A percentile compares a stretch with the other conserved stretches of the same genome.
Conservation (phyloP, 2,888 invertebrate genomes). For the Scaptomyza reducta region DNA sequence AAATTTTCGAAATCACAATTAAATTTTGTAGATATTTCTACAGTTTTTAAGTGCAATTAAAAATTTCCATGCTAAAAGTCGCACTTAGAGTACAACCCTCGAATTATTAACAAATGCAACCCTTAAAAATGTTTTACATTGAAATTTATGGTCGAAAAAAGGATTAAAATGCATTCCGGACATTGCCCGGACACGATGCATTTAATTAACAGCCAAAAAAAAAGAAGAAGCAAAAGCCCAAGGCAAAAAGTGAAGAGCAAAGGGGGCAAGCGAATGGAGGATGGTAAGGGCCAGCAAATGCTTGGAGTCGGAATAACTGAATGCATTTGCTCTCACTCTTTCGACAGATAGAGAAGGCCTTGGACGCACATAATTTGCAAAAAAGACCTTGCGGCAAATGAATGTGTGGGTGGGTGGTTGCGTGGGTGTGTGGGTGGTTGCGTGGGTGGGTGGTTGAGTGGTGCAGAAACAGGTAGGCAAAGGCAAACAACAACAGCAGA, state of each 20-base stretch:
- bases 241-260: no score
- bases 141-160: conserved; percentile 42
- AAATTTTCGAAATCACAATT: not conserved
- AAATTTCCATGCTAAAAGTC: not conserved
- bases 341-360: conserved; percentile 28
- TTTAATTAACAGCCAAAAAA: conserved; percentile 63
- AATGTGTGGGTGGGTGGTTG: conserved; percentile 1
- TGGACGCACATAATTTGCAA: conserved; percentile 49
- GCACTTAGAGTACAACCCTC: conserved; percentile 22
- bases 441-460: no score
- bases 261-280: no score
- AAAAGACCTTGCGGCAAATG: conserved; percentile 41
- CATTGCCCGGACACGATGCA: conserved; percentile 52
- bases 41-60: not conserved
- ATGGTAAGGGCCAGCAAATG: not conserved
- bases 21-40: not conserved
- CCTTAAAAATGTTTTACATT: conserved; percentile 16
- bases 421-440: not conserved
- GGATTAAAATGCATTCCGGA: conserved; percentile 26
- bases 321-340: conserved; percentile 58
- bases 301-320: conserved; percentile 19
- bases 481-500: not conserved
- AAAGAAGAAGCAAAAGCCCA: conserved; percentile 9
- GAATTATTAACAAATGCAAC: conserved; percentile 20
- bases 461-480: conserved; percentile 32